Base-by-base conservation (phyloP, 2,797 vertebrate genomes). In the Betta splendens region DNA sequence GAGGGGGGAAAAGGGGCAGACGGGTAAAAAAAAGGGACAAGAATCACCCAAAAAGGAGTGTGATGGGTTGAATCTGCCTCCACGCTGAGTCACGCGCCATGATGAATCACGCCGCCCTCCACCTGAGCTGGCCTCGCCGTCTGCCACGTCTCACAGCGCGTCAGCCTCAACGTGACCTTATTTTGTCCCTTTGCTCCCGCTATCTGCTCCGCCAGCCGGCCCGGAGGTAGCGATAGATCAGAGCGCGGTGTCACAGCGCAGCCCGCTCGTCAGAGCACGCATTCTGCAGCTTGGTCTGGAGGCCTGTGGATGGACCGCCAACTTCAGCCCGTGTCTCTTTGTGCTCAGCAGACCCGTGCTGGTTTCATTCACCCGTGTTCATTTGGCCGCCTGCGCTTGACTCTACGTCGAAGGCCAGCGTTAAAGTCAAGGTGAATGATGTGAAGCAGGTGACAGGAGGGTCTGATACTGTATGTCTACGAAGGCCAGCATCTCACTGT, bases 41-140 rank as follows among this genome's bases (percentile, higher is more conserved):
- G 18, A 47, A 54, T 28, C 39, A 52, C 23, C 44, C n/a, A 25
- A 33, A 17, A 42, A 36, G 32, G 11, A 65, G 38, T 80, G 58
- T 47, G 65, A 80, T 80, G 71, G 65, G 59, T 75, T 79, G 59
- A 79, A 83, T 85, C 66, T 68, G 69, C 55, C 29, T 70, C 36
- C 18, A 53, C 49, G 18, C 58, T 33, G 75, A 47, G 53, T 29
- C 55, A 32, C 71, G 63, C 65, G 70, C 72, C 75, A 49, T 79
- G 74, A 84, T 45, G 79, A 83, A 85, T 84, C 12, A 15, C 64
- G 71, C 25, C 8, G 5, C 29, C 44, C 79, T 81, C 69, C 65
- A 80, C 63, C 75, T 73, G 79, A 67, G 50, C 22, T 61, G 59
- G 37, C 31, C 52, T 48, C 55, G 47, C 61, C 67, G 56, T 69